Base-by-base conservation (phyloP, 2,797 vertebrate genomes). In the Rousettus madagascariensis region DNA sequence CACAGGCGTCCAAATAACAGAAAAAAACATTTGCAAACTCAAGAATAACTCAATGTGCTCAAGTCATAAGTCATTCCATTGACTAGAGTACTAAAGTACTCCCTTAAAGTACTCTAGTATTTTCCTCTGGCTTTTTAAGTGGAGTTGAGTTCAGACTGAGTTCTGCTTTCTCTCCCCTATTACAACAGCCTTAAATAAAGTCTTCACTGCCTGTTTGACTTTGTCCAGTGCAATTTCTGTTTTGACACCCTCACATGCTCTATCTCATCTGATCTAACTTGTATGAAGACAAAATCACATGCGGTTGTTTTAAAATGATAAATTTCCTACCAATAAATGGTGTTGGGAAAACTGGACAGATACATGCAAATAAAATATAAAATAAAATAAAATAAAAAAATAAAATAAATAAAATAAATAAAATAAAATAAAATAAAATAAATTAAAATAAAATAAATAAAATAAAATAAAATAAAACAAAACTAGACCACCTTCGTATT, bases 261-360 rank as follows among this genome's bases (percentile, higher is more conserved):
- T 41, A 78, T 93, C n/a, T 86, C 63, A 68, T 63, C 15, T 61
- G 22, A 77, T 86, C 63, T 57, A 82, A 74, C 24, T 24, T 26
- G n/a, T 79, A 28, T 78, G 36, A 90, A 91, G n/a, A 74, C 57
- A 84, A 95, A 75, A 80, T 74, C n/a, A 86, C 57, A 22, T 20
- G 16, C n/a, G 57, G 3, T 24, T 63, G 10, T 85, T 95, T 79
- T 16, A 78, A 80, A 95, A 41, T 69, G 38, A 83, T 13, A 43
- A 84, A 59, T 71, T 63, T 12, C 26, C 33, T 51, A 10, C 8
- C 49, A 36, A 65, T 61, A 61, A 61, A 61, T 15, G 59, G 59
- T 61, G 12, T 61, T 30, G 59, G 59, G 12, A 5, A 61, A 59
- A 30, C 57, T 12, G 26, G 26, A 30, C 28, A 61, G 59, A 61